A percentile compares a stretch with the other conserved stretches of the same genome.
Conservation (phyloP, 2,888 invertebrate genomes). For the Automeris io region DNA sequence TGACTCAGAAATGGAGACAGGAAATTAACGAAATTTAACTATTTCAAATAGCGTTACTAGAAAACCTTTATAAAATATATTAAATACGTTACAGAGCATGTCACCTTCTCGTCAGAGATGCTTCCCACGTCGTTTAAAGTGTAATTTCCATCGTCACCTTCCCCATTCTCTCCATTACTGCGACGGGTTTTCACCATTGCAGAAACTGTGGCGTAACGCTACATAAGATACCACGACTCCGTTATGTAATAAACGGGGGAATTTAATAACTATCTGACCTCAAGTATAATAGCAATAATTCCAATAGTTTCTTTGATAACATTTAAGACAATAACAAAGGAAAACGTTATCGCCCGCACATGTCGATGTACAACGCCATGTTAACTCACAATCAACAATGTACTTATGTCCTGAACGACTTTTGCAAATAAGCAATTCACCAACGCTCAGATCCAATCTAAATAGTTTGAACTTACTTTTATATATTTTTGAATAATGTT, state of each 20-base stretch:
- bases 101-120: slow-evolving; percentile 73
- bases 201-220: slow-evolving; percentile 47
- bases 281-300: slow-evolving; percentile 31
- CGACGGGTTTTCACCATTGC: slow-evolving; percentile 77
- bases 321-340: slow-evolving; percentile 58
- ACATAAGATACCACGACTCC: slow-evolving; percentile 44
- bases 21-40: slow-evolving; percentile 37
- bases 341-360: slow-evolving; percentile 64
- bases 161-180: slow-evolving; percentile 73
- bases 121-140: slow-evolving; percentile 66
- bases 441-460: slow-evolving; percentile 29
- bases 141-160: slow-evolving; percentile 69
- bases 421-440: slow-evolving; percentile 45
- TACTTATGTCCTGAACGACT: slow-evolving; percentile 31
- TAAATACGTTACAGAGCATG: slow-evolving; percentile 38
- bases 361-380: slow-evolving; percentile 70
- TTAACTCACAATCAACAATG: slow-evolving; percentile 51
- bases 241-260: slow-evolving; percentile 47
- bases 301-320: slow-evolving; percentile 34
- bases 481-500: slow-evolving; percentile 17
- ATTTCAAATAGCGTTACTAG: slow-evolving; percentile 39
- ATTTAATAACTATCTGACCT: slow-evolving; percentile 39
- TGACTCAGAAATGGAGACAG: slow-evolving; percentile 42
- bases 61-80: slow-evolving; percentile 12
- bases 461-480: slow-evolving; percentile 18